Evolutionary conservation across 1,140 invertebrate species (phyloP).

Genomic region (Caligus rogercresseyi): DNA sequence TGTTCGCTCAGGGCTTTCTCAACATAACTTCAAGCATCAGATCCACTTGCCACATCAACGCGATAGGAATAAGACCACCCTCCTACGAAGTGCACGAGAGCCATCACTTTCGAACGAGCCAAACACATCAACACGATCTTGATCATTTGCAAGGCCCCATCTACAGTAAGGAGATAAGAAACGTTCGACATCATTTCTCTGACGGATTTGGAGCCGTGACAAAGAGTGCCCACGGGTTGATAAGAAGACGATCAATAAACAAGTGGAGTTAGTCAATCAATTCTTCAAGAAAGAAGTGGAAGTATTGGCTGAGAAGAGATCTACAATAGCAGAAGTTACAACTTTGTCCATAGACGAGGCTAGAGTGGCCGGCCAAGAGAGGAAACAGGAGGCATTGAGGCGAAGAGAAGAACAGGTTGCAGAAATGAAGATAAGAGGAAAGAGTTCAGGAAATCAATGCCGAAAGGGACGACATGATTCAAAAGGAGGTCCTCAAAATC

Average conservation of each 20-base stretch:
- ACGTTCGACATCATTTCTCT: constrained; percentile 13
- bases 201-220: constrained; percentile 2
- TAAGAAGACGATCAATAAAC: constrained; percentile 10
- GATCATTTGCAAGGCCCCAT: constrained; percentile 10
- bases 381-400: constrained; percentile 15
- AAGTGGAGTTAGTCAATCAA: constrained; percentile 16
- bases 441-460: constrained; percentile 12
- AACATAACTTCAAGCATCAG: constrained; percentile 16
- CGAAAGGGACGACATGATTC: constrained; percentile 18
- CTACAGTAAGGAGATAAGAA: constrained; percentile 1
- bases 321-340: not conserved
- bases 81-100: constrained; percentile 17
- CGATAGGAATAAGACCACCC: constrained; percentile 7
- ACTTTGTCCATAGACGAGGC: constrained; percentile 1
- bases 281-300: constrained; percentile 17
- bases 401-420: constrained; percentile 14
- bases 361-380: constrained; percentile 2
- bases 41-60: constrained; percentile 16
- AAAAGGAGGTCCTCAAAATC: constrained; percentile 6
- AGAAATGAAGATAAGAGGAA: constrained; percentile 2
- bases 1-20: not conserved
- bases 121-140: constrained; percentile 15
- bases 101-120: constrained; percentile 9
- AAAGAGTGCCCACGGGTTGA: not conserved
- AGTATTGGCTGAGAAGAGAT: not conserved